phyloP scores from a whole-genome alignment of 1,140 invertebrate species.

The Ridgeia piscesae region DNA sequence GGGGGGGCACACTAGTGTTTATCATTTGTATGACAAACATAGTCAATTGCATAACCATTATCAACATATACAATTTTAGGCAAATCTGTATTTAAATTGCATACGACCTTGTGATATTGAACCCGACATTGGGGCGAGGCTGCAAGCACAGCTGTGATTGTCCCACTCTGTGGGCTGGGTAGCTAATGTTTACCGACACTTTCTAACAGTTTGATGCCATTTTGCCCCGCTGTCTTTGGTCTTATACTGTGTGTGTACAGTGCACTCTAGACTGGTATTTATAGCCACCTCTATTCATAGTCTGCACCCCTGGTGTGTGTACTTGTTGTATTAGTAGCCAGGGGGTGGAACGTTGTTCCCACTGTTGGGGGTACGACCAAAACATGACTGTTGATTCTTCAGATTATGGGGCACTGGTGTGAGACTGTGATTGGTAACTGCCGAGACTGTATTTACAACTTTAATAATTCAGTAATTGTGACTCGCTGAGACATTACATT shows the following conservation, averaged over 20 bases:
- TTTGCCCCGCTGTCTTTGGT: background rate
- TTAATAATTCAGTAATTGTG: background rate
- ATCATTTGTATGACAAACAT: no score
- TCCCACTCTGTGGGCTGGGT: background rate
- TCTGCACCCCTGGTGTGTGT: background rate
- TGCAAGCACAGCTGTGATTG: background rate
- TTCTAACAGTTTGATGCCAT: constrained; percentile 6
- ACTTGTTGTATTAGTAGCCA: background rate
- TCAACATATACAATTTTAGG: no score
- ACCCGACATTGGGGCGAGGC: no score
- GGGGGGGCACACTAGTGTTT: no score
- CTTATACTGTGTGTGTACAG: background rate
- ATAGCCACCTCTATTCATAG: background rate
- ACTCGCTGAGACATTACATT: background rate
- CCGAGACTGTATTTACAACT: background rate
- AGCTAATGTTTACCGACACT: background rate
- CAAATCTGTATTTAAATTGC: no score
- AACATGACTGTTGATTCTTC: background rate
- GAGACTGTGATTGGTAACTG: background rate
- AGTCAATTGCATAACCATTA: no score
- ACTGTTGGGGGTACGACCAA: background rate
- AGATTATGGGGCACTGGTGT: background rate
- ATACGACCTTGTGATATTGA: no score
- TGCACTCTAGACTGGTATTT: background rate
- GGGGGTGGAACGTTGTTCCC: background rate